phyloP scores from a whole-genome alignment of 2,797 vertebrate species.

The Threskiornis aethiopicus region DNA sequence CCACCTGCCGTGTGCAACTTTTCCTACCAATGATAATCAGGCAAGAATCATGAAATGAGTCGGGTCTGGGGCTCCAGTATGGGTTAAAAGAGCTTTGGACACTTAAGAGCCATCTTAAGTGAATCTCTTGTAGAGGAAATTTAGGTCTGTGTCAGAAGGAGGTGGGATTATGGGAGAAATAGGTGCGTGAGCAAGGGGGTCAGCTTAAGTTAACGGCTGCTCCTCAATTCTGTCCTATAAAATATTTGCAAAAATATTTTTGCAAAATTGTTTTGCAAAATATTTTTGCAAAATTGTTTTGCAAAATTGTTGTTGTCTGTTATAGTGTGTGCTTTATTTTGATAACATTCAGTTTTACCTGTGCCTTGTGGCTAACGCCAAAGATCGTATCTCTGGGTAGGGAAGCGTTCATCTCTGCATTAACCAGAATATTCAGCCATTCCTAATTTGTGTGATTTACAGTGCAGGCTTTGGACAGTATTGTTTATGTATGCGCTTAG shows the following conservation, averaged over 20 bases:
- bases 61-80: rapidly evolving
- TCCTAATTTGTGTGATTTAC: background rate
- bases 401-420: background rate
- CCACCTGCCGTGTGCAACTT: background rate
- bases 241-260: background rate
- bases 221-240: background rate
- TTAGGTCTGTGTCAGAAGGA: background rate
- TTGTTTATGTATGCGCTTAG: background rate
- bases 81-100: background rate
- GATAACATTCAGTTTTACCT: background rate
- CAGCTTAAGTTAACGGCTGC: background rate
- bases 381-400: background rate
- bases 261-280: background rate
- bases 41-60: background rate
- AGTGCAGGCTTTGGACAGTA: background rate
- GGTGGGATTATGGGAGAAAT: background rate
- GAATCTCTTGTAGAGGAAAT: background rate
- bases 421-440: background rate
- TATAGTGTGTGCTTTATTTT: rapidly evolving
- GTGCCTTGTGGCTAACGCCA: background rate
- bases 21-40: background rate
- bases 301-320: background rate
- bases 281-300: background rate
- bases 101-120: background rate
- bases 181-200: background rate